Conservation (phyloP, 2,888 invertebrate species). For the Cryptocephalus primarius region DNA sequence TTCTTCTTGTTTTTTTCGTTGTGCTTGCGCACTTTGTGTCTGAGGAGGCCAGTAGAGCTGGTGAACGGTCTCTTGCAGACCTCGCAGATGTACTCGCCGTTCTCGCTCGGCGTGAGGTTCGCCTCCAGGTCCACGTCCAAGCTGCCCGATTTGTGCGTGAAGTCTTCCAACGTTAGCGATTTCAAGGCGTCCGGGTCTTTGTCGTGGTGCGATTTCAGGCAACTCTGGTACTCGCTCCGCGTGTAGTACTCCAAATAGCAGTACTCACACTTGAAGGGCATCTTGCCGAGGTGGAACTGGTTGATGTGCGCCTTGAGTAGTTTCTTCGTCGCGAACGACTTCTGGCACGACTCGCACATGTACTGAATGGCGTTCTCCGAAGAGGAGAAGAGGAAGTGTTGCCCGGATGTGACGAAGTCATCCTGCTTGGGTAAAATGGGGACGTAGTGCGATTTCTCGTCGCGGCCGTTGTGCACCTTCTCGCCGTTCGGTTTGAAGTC, state of each 20-base stretch:
- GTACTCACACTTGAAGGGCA: slow-evolving; percentile 29
- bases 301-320: slow-evolving; percentile 28
- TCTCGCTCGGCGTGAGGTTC: slow-evolving; percentile 14
- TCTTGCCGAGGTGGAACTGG: slow-evolving; percentile 28
- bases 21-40: slow-evolving; percentile 31
- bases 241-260: slow-evolving; percentile 27
- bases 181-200: slow-evolving; percentile 17
- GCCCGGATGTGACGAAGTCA: slow-evolving; percentile 21
- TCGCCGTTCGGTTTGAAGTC: slow-evolving; percentile 16
- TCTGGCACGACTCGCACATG: slow-evolving; percentile 27
- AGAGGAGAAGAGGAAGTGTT: slow-evolving; percentile 27
- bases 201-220: slow-evolving; percentile 21
- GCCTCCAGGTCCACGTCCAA: slow-evolving; percentile 13
- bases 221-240: slow-evolving; percentile 23
- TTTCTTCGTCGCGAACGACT: slow-evolving; percentile 23
- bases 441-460: slow-evolving; percentile 16
- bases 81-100: slow-evolving; percentile 24
- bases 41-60: slow-evolving; percentile 27
- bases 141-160: slow-evolving; percentile 15
- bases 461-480: slow-evolving; percentile 13
- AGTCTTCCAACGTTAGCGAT: slow-evolving; percentile 29
- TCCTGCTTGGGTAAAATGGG: slow-evolving; percentile 22
- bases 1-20: slow-evolving; percentile 28
- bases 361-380: slow-evolving; percentile 15
- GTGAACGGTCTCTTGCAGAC: slow-evolving; percentile 26